A percentile compares a stretch with the other conserved stretches of the same genome.
These are phyloP conservation scores for Danio rerio DNA, from an alignment of 2,113 vertebrate species.

Conservation along the genomic window DNA sequence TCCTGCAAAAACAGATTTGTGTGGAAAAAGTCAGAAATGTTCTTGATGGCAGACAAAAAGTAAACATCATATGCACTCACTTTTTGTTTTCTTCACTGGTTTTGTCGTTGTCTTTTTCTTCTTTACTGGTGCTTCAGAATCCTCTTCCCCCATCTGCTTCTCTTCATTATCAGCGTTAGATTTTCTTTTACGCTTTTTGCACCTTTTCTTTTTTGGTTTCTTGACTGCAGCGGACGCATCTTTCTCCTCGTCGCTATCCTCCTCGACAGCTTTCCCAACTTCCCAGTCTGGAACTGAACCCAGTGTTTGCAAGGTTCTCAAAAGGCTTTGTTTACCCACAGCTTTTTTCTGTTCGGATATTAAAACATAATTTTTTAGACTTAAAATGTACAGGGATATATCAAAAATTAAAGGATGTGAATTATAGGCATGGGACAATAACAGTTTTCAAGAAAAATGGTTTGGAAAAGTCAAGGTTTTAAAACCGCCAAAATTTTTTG, in stretches of 20 bases:
- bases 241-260: slow-evolving; percentile 63
- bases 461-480: no score
- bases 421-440: no score
- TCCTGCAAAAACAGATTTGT: slow-evolving; percentile 27
- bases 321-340: slow-evolving; percentile 73
- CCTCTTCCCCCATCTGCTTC: slow-evolving; percentile 25
- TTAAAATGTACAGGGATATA: no score
- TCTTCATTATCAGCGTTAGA: slow-evolving; percentile 48
- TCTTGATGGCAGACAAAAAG: not conserved
- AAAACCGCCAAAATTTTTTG: no score
- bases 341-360: not conserved
- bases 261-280: slow-evolving; percentile 14
- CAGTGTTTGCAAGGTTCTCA: slow-evolving; percentile 75
- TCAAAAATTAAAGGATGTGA: no score
- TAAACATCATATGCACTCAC: slow-evolving; percentile 55
- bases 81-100: slow-evolving; percentile 32
- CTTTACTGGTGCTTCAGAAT: slow-evolving; percentile 9
- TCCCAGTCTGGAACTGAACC: slow-evolving; percentile 73
- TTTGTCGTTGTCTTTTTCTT: slow-evolving; percentile 44
- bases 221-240: slow-evolving; percentile 42
- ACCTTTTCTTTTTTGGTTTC: slow-evolving; percentile 72
- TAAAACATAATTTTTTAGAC: no score
- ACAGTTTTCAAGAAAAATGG: no score
- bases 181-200: slow-evolving; percentile 62
- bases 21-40: slow-evolving; percentile 1